A percentile compares a stretch with the other conserved stretches of the same genome.
Evolutionary conservation across 1,140 invertebrate genomes (phyloP).

Genomic region (Periplaneta americana): DNA sequence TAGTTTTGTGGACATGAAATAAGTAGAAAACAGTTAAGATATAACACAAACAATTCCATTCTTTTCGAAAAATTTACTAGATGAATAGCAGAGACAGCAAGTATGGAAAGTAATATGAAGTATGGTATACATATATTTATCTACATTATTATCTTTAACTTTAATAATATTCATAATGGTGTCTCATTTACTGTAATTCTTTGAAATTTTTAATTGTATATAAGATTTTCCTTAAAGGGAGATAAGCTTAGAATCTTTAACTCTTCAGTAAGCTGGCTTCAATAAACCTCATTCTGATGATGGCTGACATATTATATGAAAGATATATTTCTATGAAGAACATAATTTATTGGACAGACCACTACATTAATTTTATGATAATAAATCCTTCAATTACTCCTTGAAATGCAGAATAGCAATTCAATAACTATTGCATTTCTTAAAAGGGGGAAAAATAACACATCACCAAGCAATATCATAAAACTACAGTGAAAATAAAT

Average conservation of each 20-base stretch:
- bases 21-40: background rate
- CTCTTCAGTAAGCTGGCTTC: background rate
- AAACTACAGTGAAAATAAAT: slow-evolving; percentile 5
- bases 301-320: background rate
- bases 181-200: too few relatives aligned
- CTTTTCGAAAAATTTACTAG: too few relatives aligned
- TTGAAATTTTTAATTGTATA: too few relatives aligned
- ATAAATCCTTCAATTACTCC: background rate
- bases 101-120: too few relatives aligned
- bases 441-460: background rate
- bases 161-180: too few relatives aligned
- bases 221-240: too few relatives aligned
- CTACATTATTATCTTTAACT: too few relatives aligned
- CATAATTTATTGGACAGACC: background rate
- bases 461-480: slow-evolving; percentile 2
- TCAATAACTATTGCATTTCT: background rate
- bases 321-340: background rate
- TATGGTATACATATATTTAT: too few relatives aligned
- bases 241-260: background rate
- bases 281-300: background rate
- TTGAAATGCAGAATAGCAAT: background rate
- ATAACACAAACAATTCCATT: background rate
- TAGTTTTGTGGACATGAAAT: background rate
- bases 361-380: background rate
- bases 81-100: too few relatives aligned